These are phyloP conservation scores for Scytalopus superciliaris DNA, from an alignment of 2,113 vertebrate species.

Conservation along the genomic window DNA sequence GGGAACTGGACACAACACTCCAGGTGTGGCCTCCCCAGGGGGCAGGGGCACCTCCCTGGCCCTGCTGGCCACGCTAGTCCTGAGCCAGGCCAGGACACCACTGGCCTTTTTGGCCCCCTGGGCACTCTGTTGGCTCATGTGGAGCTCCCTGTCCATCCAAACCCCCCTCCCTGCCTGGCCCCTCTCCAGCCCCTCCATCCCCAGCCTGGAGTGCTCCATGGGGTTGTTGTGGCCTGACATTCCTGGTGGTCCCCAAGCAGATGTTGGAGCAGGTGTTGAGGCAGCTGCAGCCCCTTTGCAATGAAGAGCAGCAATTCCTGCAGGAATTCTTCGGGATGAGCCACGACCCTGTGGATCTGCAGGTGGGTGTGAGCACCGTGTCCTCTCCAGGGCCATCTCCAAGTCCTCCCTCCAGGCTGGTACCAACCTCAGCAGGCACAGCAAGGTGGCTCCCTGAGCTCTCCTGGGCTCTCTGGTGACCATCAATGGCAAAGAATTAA, in stretches of 20 bases:
- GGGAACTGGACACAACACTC: no score
- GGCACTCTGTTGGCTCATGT: no score
- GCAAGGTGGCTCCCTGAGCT: background rate
- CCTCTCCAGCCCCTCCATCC: no score
- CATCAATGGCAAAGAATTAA: background rate
- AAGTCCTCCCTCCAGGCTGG: background rate
- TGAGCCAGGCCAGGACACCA: no score
- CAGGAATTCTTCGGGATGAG: slow-evolving; percentile 43
- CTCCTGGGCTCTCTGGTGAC: background rate
- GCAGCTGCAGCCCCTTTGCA: slow-evolving; percentile 32
- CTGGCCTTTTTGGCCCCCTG: no score
- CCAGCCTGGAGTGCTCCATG: no score
- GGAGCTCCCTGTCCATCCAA: no score
- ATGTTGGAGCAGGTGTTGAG: slow-evolving; percentile 44
- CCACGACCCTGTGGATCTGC: background rate
- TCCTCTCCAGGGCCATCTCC: background rate
- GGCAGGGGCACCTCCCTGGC: no score
- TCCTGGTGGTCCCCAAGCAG: background rate
- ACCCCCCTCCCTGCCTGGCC: no score
- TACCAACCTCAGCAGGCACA: background rate
- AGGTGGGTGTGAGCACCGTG: background rate
- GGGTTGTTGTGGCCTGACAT: background rate
- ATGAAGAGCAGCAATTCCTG: slow-evolving; percentile 32
- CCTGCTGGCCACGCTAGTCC: no score
- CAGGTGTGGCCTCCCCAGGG: no score